Conservation (phyloP, 2,113 vertebrate species). For the Elachura formosa region DNA sequence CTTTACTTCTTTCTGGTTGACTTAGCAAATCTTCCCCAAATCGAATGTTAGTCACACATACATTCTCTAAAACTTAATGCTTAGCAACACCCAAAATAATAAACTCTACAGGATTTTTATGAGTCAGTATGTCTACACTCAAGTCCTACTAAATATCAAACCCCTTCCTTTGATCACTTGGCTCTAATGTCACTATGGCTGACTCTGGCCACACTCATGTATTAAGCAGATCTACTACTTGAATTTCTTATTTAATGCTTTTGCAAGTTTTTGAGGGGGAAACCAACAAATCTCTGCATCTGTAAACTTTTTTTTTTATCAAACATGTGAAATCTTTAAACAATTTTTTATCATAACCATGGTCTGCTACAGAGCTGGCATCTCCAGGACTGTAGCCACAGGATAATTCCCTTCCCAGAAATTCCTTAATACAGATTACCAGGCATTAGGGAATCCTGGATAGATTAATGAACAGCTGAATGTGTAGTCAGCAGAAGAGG, state of each 20-base stretch:
- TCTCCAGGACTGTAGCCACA: neutral
- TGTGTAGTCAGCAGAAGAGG: neutral
- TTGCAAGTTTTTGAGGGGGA: neutral
- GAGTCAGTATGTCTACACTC: neutral
- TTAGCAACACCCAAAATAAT: constrained; percentile 1
- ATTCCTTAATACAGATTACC: neutral
- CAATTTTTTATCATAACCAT: neutral
- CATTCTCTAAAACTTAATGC: neutral
- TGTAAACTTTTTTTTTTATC: neutral
- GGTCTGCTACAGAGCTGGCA: neutral
- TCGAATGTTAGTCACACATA: neutral
- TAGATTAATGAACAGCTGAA: neutral
- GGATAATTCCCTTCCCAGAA: neutral
- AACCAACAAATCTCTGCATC: neutral
- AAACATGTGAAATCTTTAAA: neutral
- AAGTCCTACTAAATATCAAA: neutral
- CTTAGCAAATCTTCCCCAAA: constrained; percentile 1
- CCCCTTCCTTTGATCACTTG: neutral
- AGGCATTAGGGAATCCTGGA: neutral
- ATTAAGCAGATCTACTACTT: neutral
- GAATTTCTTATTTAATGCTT: neutral
- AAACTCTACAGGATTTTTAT: neutral
- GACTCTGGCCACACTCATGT: neutral
- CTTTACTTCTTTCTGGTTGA: neutral
- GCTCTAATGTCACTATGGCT: neutral